Evolutionary conservation across 2,888 invertebrate species (phyloP).

Genomic region (Lordiphosa fenestrarum): DNA sequence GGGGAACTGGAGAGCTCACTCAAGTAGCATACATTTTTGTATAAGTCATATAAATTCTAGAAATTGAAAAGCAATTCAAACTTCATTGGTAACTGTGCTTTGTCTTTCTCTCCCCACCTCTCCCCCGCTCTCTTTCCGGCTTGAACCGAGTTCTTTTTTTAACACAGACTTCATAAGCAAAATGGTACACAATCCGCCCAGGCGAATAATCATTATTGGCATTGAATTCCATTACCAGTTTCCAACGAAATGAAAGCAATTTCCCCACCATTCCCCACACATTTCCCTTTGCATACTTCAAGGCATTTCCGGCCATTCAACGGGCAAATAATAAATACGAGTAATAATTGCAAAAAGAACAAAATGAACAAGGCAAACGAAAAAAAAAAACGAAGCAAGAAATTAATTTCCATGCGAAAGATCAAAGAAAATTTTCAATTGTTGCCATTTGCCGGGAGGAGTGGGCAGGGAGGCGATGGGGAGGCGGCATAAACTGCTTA

Average conservation of each 20-base stretch:
- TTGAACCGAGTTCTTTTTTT: too few species aligned
- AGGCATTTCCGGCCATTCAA: conserved; percentile 9
- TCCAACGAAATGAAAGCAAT: neutral
- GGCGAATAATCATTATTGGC: too few species aligned
- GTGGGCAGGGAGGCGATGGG: neutral
- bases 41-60: too few species aligned
- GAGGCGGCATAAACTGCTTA: conserved; percentile 54
- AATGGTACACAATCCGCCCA: neutral
- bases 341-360: conserved; percentile 18
- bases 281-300: too few species aligned
- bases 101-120: too few species aligned
- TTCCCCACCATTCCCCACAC: too few species aligned
- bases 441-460: conserved; percentile 64
- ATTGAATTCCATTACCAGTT: neutral
- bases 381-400: conserved; percentile 41
- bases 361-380: neutral
- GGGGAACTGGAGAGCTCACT: too few species aligned
- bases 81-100: too few species aligned
- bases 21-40: too few species aligned
- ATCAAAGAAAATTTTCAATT: conserved; percentile 71
- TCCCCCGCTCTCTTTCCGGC: too few species aligned
- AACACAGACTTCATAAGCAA: conserved; percentile 1
- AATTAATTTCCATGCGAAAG: conserved; percentile 73
- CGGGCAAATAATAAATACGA: conserved; percentile 21
- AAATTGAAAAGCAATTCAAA: too few species aligned